Conservation (phyloP, 2,888 invertebrate species). For the Apodemia mormo region DNA sequence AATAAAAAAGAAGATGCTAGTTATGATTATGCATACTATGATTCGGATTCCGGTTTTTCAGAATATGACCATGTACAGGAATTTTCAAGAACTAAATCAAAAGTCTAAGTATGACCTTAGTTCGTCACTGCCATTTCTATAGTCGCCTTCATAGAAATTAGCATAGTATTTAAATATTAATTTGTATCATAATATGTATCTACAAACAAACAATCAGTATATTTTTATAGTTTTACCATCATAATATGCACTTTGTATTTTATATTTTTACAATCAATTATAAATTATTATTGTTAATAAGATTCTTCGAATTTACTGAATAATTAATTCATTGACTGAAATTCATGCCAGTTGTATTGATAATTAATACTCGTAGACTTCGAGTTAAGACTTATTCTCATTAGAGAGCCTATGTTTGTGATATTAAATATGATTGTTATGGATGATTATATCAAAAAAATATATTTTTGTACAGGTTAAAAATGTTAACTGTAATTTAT, state of each 20-base stretch:
- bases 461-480: no score
- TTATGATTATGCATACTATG: conserved; percentile 94
- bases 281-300: neutral
- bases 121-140: conserved; percentile 73
- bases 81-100: conserved; percentile 82
- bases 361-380: neutral
- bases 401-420: neutral
- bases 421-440: neutral
- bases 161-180: conserved; percentile 3
- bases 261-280: neutral
- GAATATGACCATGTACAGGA: conserved; percentile 84
- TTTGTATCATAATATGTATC: neutral
- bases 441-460: no score
- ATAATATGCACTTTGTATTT: neutral
- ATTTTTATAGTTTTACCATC: neutral
- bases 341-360: conserved; percentile 20
- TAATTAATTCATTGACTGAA: conserved; percentile 34
- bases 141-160: conserved; percentile 68
- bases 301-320: neutral
- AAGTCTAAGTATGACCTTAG: conserved; percentile 52
- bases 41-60: conserved; percentile 83
- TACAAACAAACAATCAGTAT: neutral
- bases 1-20: conserved; percentile 85
- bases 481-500: no score
- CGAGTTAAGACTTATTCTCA: neutral